A percentile compares a stretch with the other conserved stretches of the same genome.
Conservation (phyloP, 2,888 invertebrate species). For the Tiliacea citrago region DNA sequence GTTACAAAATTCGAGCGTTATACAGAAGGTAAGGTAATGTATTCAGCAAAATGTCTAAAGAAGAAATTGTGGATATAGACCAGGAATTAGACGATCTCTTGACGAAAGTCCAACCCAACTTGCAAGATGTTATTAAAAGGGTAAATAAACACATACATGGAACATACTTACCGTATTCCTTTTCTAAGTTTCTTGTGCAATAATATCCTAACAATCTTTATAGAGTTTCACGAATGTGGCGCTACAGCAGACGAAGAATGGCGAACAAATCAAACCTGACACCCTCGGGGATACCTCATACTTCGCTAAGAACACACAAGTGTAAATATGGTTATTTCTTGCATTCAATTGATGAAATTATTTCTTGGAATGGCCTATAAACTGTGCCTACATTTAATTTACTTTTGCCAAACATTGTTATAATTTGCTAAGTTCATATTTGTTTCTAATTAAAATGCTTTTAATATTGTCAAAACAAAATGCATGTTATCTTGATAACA, state of each 20-base stretch:
- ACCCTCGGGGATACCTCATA: slow-evolving; percentile 89
- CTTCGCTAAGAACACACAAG: slow-evolving; percentile 90
- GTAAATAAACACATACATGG: slow-evolving; percentile 79
- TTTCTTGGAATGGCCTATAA: neutral
- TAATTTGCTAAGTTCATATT: neutral
- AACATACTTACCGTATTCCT: neutral
- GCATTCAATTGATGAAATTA: neutral
- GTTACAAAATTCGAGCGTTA: slow-evolving; percentile 48
- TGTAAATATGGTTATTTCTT: slow-evolving; percentile 82
- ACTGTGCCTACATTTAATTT: too few species aligned
- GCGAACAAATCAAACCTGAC: slow-evolving; percentile 85
- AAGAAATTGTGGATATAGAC: slow-evolving; percentile 85
- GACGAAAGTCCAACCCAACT: slow-evolving; percentile 88
- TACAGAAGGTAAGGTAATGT: slow-evolving; percentile 71
- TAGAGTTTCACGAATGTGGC: slow-evolving; percentile 92
- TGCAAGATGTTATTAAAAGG: slow-evolving; percentile 91
- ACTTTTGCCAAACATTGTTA: too few species aligned
- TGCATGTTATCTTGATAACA: neutral
- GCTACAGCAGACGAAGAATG: slow-evolving; percentile 87
- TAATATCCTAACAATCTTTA: slow-evolving; percentile 55
- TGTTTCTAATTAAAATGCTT: neutral
- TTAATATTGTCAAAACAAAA: neutral
- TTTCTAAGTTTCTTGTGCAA: slow-evolving; percentile 1
- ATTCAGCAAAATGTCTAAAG: slow-evolving; percentile 80
- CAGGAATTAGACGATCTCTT: slow-evolving; percentile 88